Conservation (phyloP, 2,888 invertebrate genomes). For the Hedychridium roseum region DNA sequence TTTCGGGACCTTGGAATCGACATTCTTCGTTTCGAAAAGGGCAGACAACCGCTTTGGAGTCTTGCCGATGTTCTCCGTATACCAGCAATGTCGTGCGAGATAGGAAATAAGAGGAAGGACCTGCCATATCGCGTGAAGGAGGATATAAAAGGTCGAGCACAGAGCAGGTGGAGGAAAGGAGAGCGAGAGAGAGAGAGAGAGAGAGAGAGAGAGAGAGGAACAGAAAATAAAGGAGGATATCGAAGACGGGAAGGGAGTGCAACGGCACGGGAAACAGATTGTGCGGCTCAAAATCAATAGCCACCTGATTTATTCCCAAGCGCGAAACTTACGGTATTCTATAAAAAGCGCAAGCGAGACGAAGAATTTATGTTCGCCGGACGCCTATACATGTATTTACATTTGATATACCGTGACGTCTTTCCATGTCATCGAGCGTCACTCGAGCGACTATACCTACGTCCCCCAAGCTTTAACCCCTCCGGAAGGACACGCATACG, state of each 20-base stretch:
- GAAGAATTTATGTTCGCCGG: too few species aligned
- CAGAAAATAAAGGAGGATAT: not conserved
- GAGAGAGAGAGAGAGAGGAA: not conserved
- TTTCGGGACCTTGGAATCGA: too few species aligned
- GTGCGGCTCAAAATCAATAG: conserved; percentile 47
- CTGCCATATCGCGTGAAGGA: too few species aligned
- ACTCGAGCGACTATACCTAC: conserved; percentile 5
- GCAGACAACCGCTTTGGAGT: too few species aligned
- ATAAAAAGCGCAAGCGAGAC: too few species aligned
- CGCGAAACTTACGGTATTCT: conserved; percentile 20
- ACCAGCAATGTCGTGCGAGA: too few species aligned
- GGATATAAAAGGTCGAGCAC: too few species aligned
- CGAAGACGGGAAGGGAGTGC: conserved; percentile 10
- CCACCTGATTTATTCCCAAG: conserved; percentile 45
- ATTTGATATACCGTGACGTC: not conserved
- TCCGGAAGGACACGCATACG: too few species aligned
- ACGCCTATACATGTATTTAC: too few species aligned
- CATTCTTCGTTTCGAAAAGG: too few species aligned
- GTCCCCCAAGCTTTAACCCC: not conserved
- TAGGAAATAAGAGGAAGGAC: too few species aligned
- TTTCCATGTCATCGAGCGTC: conserved; percentile 3
- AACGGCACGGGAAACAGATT: conserved; percentile 36
- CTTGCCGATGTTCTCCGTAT: too few species aligned
- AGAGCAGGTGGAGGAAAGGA: not conserved
- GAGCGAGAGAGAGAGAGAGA: not conserved